phyloP scores from a whole-genome alignment of 2,113 vertebrate species.

The Coryphaenoides rupestris region DNA sequence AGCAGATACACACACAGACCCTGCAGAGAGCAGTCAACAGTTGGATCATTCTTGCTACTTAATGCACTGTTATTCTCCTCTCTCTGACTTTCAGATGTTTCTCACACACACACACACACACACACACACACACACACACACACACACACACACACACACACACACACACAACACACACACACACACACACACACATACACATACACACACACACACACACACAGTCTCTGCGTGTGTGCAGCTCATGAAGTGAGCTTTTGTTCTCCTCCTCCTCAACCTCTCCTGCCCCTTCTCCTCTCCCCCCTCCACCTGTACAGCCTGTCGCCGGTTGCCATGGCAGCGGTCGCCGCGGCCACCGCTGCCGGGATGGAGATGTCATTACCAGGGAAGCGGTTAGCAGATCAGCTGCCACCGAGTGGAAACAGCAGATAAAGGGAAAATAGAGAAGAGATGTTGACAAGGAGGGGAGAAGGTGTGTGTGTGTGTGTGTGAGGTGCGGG shows the following conservation, averaged over 20 bases:
- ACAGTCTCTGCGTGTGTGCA: conserved; percentile 14
- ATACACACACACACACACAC: no score
- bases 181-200: conserved; percentile 12
- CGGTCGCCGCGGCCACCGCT: conserved; percentile 65
- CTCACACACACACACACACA: not conserved
- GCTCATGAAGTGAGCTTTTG: conserved; percentile 62
- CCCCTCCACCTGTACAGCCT: conserved; percentile 72
- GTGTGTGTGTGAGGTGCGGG: not conserved
- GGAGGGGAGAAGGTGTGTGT: conserved; percentile 18
- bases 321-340: conserved; percentile 67
- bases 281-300: conserved; percentile 58
- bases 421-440: conserved; percentile 56
- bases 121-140: not conserved
- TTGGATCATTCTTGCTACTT: conserved; percentile 29
- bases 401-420: conserved; percentile 57
- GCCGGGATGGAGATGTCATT: conserved; percentile 62
- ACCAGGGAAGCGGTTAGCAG: conserved; percentile 56
- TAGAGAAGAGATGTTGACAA: conserved; percentile 36
- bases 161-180: conserved; percentile 15
- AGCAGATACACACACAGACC: conserved; percentile 24
- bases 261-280: conserved; percentile 55
- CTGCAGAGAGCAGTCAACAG: conserved; percentile 15
- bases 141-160: not conserved
- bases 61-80: conserved; percentile 40
- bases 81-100: conserved; percentile 24